These are phyloP conservation scores for Eugnorisma glareosa DNA, from an alignment of 2,888 invertebrate genomes.

Conservation along the genomic window DNA sequence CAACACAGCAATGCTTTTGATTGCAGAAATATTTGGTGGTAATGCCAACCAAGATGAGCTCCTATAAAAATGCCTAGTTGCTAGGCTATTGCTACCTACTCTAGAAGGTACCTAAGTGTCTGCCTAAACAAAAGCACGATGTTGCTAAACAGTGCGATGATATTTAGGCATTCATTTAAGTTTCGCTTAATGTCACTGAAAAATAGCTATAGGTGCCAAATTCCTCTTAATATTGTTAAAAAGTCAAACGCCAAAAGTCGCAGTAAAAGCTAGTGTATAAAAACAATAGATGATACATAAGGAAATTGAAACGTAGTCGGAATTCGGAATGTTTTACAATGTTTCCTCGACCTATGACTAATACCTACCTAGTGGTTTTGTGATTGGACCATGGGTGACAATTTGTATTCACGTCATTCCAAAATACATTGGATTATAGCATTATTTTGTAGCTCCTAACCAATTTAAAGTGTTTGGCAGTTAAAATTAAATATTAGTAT, in stretches of 20 bases:
- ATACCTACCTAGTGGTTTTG: conserved; percentile 47
- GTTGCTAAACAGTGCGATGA: not conserved
- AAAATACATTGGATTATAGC: not conserved
- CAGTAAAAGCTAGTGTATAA: not conserved
- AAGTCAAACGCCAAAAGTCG: not conserved
- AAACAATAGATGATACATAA: conserved; percentile 48
- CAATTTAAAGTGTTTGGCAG: not conserved
- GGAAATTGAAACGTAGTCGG: conserved; percentile 35
- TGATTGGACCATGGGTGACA: not conserved
- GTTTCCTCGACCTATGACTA: conserved; percentile 52
- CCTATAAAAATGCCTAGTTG: not conserved
- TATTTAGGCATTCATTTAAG: not conserved
- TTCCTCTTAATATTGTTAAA: not conserved
- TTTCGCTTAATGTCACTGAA: not conserved
- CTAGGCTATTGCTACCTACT: not conserved
- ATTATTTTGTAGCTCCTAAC: not conserved
- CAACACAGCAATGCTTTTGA: not conserved
- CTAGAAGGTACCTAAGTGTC: not conserved
- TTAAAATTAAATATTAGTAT: not conserved
- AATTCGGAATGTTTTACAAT: conserved; percentile 6
- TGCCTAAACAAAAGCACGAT: not conserved
- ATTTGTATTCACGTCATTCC: conserved; percentile 28
- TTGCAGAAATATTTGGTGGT: not conserved
- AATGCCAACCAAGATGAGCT: not conserved
- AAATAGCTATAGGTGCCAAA: not conserved